These are phyloP conservation scores for Rhopalosiphum nymphaeae DNA, from an alignment of 2,888 invertebrate species.

Conservation along the genomic window DNA sequence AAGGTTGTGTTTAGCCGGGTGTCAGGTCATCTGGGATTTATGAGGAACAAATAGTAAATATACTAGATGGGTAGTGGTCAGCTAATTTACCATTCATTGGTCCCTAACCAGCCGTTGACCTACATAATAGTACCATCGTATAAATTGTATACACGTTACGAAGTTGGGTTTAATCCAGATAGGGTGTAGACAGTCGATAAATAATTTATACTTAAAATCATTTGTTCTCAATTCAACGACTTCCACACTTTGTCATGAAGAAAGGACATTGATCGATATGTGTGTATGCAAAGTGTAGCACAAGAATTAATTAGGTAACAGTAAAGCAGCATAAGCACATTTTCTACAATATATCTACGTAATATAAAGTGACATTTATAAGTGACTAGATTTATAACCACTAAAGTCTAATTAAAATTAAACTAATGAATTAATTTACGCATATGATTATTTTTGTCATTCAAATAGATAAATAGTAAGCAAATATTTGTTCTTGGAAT, in stretches of 20 bases:
- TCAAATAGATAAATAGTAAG: background rate
- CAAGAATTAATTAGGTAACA: background rate
- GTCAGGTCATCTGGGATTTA: conserved; percentile 29
- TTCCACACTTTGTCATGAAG: background rate
- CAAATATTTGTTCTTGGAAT: background rate
- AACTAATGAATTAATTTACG: background rate
- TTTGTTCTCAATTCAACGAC: conserved; percentile 13
- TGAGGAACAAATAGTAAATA: conserved; percentile 28
- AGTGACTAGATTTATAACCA: background rate
- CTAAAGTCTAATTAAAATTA: background rate
- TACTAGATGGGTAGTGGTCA: conserved; percentile 19
- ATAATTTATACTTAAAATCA: conserved; percentile 38
- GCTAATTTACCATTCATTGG: conserved; percentile 55
- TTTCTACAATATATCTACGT: background rate
- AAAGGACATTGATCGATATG: conserved; percentile 34
- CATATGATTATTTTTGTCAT: background rate
- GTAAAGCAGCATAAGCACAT: background rate
- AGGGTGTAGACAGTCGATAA: conserved; percentile 32
- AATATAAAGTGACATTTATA: background rate
- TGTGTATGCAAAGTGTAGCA: background rate
- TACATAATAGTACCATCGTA: background rate
- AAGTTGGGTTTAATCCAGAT: conserved; percentile 22
- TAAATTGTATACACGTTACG: background rate
- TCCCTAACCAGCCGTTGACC: conserved; percentile 49
- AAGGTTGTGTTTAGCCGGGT: background rate